Base-by-base conservation (phyloP, 2,797 vertebrate species). In the Liparis tanakae region DNA sequence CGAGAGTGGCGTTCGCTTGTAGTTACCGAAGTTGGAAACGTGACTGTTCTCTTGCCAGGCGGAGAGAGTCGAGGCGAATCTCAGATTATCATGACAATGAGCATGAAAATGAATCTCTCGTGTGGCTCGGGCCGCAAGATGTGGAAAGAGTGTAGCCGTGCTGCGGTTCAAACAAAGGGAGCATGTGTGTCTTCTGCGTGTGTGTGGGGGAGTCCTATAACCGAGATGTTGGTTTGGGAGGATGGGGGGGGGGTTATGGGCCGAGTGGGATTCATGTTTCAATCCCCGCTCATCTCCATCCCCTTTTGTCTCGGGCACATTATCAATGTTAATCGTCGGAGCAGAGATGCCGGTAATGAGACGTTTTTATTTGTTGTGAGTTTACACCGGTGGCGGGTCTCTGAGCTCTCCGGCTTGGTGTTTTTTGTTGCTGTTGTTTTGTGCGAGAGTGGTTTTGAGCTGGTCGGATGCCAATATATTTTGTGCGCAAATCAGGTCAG, bases 211-310 rank as follows among this genome's bases (percentile, higher is more conserved):
- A 70, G 74, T 83, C 78, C 70, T 77, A 70, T 81, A 75, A 82
- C 72, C 15, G 15, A 77, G 63, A 86, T 85, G 76, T 79, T 87
- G 88, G 79, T 78, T 73, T 80, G 60, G 75, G 81, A 84, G 78
- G 74, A 65, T 72, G 72, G 83, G 61, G 53, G 50, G 50, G 78
- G 85, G 66, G 69, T 88, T 85, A 89, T 72, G 76, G 80, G 78
- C 81, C 87, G 82, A 80, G 77, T 82, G 84, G 90, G 89, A 89
- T 87, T 92, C 88, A 87, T 87, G 87, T 90, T 92, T 92, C 89
- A 90, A 37, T 64, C 79, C 70, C 43, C 54, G 70, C 71, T 82
- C 25, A 44, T 72, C 70, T 84, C 72, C 62, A 50, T 79, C 68
- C 71, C 56, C 76, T 89, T 30, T 86, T 88, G 85, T 86, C 70